Percentiles rank a stretch among this genome's conserved stretches.
These are phyloP conservation scores for Cydia amplana DNA, from an alignment of 1,140 invertebrate species.

Conservation along the genomic window DNA sequence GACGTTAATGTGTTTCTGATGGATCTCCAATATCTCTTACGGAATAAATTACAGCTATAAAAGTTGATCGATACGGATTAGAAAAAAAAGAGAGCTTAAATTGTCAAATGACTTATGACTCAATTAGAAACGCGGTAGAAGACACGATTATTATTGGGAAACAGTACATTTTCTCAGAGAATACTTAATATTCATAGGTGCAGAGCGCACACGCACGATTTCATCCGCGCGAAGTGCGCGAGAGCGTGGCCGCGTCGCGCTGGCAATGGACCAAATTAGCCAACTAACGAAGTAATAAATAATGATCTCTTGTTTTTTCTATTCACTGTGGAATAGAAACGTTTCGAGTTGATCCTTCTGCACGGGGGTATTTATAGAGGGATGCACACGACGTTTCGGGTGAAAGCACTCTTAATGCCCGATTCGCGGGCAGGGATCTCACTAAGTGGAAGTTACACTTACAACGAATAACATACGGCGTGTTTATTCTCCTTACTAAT, in stretches of 20 bases:
- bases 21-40: conserved; percentile 67
- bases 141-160: conserved; percentile 22
- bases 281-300: conserved; percentile 78
- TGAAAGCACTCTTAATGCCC: conserved; percentile 75
- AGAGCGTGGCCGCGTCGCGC: conserved; percentile 65
- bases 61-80: conserved; percentile 33
- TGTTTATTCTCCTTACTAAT: conserved; percentile 60
- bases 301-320: conserved; percentile 78
- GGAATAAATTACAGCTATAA: conserved; percentile 64
- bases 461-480: conserved; percentile 53
- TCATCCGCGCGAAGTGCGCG: conserved; percentile 58
- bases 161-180: conserved; percentile 31
- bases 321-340: conserved; percentile 73
- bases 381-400: conserved; percentile 74
- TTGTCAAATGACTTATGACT: background rate
- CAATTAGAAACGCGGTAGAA: background rate
- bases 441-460: conserved; percentile 43
- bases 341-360: conserved; percentile 65
- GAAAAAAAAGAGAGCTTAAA: background rate
- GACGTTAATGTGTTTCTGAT: conserved; percentile 77
- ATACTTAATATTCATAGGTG: conserved; percentile 61
- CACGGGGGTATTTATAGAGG: conserved; percentile 68
- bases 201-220: conserved; percentile 64
- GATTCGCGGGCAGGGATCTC: conserved; percentile 64
- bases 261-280: conserved; percentile 76